Conservation (phyloP, 1,140 invertebrate species). For the Orchestia grillus region DNA sequence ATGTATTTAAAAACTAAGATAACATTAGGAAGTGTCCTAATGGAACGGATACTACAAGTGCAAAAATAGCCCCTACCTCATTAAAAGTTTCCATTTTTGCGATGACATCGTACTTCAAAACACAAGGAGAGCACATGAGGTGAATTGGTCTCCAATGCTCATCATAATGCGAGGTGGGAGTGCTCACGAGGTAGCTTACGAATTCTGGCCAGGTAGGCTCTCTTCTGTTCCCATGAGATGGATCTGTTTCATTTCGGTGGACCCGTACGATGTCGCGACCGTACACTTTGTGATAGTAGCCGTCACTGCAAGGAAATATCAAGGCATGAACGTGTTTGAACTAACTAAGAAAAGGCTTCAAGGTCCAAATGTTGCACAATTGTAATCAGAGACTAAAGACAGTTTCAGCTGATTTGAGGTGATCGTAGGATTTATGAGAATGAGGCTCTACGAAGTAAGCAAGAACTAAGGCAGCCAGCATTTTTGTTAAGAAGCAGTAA, state of each 20-base stretch:
- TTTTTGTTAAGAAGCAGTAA: no score
- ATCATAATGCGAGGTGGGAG: constrained; percentile 62
- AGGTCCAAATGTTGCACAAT: no score
- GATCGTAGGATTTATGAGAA: no score
- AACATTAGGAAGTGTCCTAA: no score
- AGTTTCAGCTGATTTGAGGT: no score
- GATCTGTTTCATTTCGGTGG: constrained; percentile 55
- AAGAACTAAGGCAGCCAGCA: no score
- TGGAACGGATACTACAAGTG: no score
- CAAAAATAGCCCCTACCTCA: constrained; percentile 57
- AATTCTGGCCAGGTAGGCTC: constrained; percentile 65
- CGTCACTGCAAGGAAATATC: constrained; percentile 56
- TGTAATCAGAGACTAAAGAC: no score
- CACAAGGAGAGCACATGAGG: constrained; percentile 62
- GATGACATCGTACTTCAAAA: constrained; percentile 63
- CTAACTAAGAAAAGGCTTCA: no score
- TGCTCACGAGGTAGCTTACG: constrained; percentile 61
- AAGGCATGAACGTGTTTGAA: no score
- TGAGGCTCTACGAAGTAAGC: no score
- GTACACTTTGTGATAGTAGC: constrained; percentile 66
- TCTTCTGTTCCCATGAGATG: constrained; percentile 53
- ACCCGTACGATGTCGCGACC: constrained; percentile 62
- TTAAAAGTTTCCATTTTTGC: constrained; percentile 66
- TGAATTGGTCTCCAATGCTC: constrained; percentile 66
- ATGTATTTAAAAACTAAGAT: no score